Base-by-base conservation (phyloP, 2,888 invertebrate genomes). In the Baronia brevicornis region DNA sequence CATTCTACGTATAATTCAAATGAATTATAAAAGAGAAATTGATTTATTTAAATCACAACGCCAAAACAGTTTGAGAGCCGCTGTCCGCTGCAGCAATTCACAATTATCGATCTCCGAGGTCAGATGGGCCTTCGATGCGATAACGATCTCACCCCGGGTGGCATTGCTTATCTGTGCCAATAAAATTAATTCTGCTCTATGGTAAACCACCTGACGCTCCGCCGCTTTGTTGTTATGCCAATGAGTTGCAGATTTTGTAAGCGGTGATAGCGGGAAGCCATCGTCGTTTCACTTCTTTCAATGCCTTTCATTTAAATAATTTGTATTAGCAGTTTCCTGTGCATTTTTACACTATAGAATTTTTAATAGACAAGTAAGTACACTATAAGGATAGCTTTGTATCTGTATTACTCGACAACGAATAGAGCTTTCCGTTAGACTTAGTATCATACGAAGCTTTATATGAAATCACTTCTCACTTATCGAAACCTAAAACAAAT, bases 21-120 rank as follows among this genome's bases (percentile, higher is more conserved):
- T n/a, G n/a, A 15, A 27, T 18, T 20, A 26, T 30, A 23, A 29
- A 20, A 4, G 7, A 5, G 17, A 26, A 11, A 28, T 39, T 47
- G 51, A 41, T 22, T 29, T 34, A 11, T 10, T 23, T 5, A 24
- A 32, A 15, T 33, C 32, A 26, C 24, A 10, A 37, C 25, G 15
- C 10, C 22, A 21, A 33, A 39, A 35, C 36, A 46, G 33, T 43
- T 60, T 61, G 44, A 43, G 45, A 32, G 29, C 34, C 54, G 27
- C 36, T 42, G 54, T 20, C 40, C 36, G 34, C 20, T 42, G 22
- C 37, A 32, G 43, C 38, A 34, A 40, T 53, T 54, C 56, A 53
- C 51, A 58, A 62, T 57, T 52, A 58, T 49, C 58, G 61, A 66
- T 56, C 61, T 38, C 39, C 17, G 48, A 38, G 68, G 68, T 68